A percentile compares a stretch with the other conserved stretches of the same genome.
Conservation (phyloP, 2,888 invertebrate genomes). For the Campoplex capitator region DNA sequence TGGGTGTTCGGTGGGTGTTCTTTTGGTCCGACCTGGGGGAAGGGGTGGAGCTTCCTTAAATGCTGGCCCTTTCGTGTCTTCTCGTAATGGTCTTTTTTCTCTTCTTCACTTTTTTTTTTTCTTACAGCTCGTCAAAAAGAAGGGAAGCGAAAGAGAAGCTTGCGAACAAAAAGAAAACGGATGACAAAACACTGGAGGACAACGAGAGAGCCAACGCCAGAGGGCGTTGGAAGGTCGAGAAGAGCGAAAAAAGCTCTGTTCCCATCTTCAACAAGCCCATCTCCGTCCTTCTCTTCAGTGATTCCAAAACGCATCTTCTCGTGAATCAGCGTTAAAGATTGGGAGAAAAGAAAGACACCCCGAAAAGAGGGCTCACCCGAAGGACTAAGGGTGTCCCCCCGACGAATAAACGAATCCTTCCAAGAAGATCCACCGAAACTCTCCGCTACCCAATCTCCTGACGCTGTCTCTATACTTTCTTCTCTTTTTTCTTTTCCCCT, state of each 20-base stretch:
- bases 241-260: slow-evolving; percentile 31
- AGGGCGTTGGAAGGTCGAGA: slow-evolving; percentile 60
- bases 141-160: slow-evolving; percentile 51
- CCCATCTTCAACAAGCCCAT: background rate
- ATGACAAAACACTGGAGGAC: slow-evolving; percentile 32
- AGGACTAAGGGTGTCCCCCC: slow-evolving; percentile 52
- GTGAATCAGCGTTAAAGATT: slow-evolving; percentile 36
- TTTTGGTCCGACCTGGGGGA: slow-evolving; percentile 18
- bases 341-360: slow-evolving; percentile 41
- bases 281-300: background rate
- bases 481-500: background rate
- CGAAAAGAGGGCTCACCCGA: slow-evolving; percentile 1
- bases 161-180: slow-evolving; percentile 39
- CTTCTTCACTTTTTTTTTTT: slow-evolving; percentile 25
- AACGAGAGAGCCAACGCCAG: slow-evolving; percentile 1
- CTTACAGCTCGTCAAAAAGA: slow-evolving; percentile 59
- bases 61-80: slow-evolving; percentile 60
- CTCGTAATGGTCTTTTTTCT: background rate
- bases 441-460: slow-evolving; percentile 27
- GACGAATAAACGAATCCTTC: slow-evolving; percentile 56
- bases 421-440: slow-evolving; percentile 42
- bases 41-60: slow-evolving; percentile 77
- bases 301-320: slow-evolving; percentile 58
- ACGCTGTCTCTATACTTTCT: slow-evolving; percentile 12
- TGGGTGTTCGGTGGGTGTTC: background rate